A percentile compares a stretch with the other conserved stretches of the same genome.
Conservation (phyloP, 2,888 invertebrate species). For the Crossocerus cetratus region DNA sequence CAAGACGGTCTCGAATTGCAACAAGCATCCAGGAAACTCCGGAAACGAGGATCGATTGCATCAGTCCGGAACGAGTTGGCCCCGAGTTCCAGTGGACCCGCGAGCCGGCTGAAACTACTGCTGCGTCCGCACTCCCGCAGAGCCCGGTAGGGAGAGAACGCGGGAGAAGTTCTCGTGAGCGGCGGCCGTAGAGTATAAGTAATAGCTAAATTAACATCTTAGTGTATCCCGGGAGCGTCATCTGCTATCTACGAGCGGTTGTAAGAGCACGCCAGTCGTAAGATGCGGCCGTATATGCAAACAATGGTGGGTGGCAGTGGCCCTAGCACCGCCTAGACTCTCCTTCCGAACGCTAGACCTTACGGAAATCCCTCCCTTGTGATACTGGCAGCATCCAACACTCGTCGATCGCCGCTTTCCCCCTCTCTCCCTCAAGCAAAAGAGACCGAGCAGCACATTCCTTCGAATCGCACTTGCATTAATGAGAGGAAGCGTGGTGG, state of each 20-base stretch:
- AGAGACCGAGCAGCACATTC: neutral
- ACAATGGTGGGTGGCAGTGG: conserved; percentile 3
- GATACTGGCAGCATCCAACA: neutral
- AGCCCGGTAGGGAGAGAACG: too few relatives aligned
- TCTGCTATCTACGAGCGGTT: conserved; percentile 71
- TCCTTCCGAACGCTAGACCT: conserved; percentile 11
- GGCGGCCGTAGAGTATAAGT: conserved; percentile 66
- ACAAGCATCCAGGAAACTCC: neutral
- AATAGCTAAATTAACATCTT: conserved; percentile 75
- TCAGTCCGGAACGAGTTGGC: conserved; percentile 40
- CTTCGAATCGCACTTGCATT: neutral
- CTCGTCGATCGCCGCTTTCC: neutral
- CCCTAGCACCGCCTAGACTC: neutral
- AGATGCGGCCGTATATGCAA: conserved; percentile 32
- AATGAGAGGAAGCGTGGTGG: neutral
- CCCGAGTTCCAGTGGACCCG: conserved; percentile 31
- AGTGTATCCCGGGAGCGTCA: conserved; percentile 73
- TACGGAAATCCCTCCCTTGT: conserved; percentile 39
- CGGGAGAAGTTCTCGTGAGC: conserved; percentile 33
- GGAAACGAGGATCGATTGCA: conserved; percentile 40
- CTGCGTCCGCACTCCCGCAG: conserved; percentile 19
- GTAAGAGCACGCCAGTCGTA: conserved; percentile 49
- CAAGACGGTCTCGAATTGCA: too few relatives aligned
- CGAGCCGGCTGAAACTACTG: conserved; percentile 41
- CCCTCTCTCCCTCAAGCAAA: neutral